Conservation (phyloP, 2,797 vertebrate genomes). For the Trachurus trachurus region DNA sequence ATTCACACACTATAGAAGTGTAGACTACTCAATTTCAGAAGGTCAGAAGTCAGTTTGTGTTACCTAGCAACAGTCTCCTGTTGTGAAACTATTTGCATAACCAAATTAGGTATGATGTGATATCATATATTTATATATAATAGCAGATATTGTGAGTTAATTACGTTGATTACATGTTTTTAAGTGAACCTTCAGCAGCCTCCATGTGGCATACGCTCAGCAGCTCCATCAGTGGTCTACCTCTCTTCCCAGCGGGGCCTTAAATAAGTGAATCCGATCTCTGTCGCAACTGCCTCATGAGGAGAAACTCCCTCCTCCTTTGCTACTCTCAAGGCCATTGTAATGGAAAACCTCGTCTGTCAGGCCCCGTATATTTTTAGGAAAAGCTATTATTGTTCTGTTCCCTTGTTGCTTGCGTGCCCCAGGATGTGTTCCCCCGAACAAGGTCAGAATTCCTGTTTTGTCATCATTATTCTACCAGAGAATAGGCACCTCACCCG, state of each 20-base stretch:
- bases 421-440: constrained; percentile 74
- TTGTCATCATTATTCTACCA: constrained; percentile 65
- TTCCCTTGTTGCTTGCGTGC: constrained; percentile 54
- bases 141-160: too few relatives aligned
- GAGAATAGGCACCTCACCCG: constrained; percentile 66
- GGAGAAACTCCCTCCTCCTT: constrained; percentile 39
- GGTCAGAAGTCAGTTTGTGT: too few relatives aligned
- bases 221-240: constrained; percentile 11
- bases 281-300: constrained; percentile 41
- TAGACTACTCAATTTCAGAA: too few relatives aligned
- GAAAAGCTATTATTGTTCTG: constrained; percentile 70
- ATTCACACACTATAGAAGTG: too few relatives aligned
- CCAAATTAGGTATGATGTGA: too few relatives aligned
- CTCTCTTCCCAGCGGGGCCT: constrained; percentile 55
- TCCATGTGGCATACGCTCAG: background rate
- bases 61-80: too few relatives aligned
- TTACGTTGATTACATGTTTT: too few relatives aligned
- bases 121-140: too few relatives aligned
- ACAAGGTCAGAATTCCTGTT: constrained; percentile 75
- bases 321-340: constrained; percentile 61
- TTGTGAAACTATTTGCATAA: too few relatives aligned
- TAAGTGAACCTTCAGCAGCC: too few relatives aligned
- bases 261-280: constrained; percentile 64
- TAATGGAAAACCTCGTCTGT: constrained; percentile 74
- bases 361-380: constrained; percentile 78